Evolutionary conservation across 1,140 invertebrate species (phyloP).

Genomic region (Hirudo medicinalis): DNA sequence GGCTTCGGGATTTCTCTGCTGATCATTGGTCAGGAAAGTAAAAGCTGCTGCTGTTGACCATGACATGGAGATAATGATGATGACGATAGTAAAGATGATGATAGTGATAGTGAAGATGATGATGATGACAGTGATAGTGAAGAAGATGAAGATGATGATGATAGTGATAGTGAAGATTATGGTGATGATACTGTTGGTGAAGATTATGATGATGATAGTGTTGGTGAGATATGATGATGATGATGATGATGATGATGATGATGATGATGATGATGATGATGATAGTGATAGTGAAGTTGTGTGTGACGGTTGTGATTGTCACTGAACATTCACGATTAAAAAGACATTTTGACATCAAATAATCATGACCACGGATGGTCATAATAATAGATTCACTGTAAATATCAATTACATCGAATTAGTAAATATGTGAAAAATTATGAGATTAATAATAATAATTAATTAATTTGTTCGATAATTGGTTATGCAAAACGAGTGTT

Average conservation of each 20-base stretch:
- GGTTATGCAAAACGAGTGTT: not conserved
- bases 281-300: not conserved
- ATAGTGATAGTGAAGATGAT: not conserved
- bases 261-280: constrained; percentile 9
- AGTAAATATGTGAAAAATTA: no score
- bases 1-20: no score
- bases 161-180: no score
- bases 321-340: not conserved
- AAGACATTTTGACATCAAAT: not conserved
- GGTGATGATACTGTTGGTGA: not conserved
- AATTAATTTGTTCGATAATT: not conserved
- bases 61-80: not conserved
- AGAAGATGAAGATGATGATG: not conserved
- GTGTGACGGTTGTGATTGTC: not conserved
- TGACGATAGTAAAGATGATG: not conserved
- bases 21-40: no score
- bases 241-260: not conserved
- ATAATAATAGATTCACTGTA: no score
- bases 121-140: not conserved
- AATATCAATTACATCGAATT: no score
- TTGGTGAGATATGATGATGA: not conserved
- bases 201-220: not conserved
- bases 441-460: no score
- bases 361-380: not conserved
- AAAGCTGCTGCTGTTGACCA: no score